A percentile compares a stretch with the other conserved stretches of the same genome.
phyloP scores from a whole-genome alignment of 2,113 vertebrate species.

The Pipa parva region DNA sequence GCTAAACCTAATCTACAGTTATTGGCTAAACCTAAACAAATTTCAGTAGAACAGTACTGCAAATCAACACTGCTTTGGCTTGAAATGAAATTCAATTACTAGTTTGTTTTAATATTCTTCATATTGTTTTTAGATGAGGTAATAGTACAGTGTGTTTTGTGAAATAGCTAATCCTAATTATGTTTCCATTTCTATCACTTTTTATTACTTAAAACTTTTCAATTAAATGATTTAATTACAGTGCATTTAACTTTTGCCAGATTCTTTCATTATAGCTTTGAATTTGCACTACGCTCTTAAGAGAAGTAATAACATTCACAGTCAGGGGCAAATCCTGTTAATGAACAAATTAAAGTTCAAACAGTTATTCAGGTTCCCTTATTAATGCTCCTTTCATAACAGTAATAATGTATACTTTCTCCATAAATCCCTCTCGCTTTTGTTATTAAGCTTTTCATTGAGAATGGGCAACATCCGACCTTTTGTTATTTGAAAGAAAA shows the following conservation, averaged over 20 bases:
- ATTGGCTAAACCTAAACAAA: not conserved
- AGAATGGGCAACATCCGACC: slow-evolving; percentile 55
- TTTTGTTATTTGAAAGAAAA: slow-evolving; percentile 43
- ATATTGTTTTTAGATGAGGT: slow-evolving; percentile 30
- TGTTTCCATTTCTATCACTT: slow-evolving; percentile 41
- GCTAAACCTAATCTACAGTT: not conserved
- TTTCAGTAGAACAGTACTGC: not conserved
- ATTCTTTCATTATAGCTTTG: slow-evolving; percentile 63
- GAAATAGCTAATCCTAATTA: slow-evolving; percentile 27
- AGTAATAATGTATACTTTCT: slow-evolving; percentile 73
- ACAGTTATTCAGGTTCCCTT: slow-evolving; percentile 72
- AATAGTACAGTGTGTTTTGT: slow-evolving; percentile 20
- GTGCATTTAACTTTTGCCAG: slow-evolving; percentile 76
- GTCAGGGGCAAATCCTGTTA: slow-evolving; percentile 81
- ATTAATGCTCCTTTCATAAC: slow-evolving; percentile 69
- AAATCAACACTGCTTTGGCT: not conserved
- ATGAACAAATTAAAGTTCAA: slow-evolving; percentile 85
- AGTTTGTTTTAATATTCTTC: slow-evolving; percentile 22
- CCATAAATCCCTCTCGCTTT: slow-evolving; percentile 56
- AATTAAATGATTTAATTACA: slow-evolving; percentile 64
- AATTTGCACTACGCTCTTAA: slow-evolving; percentile 66
- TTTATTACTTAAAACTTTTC: slow-evolving; percentile 54
- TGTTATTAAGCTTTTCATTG: slow-evolving; percentile 77
- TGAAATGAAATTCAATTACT: slow-evolving; percentile 20
- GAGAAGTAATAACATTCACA: slow-evolving; percentile 74